These are phyloP conservation scores for Hemaris fuciformis DNA, from an alignment of 2,888 invertebrate species.

Conservation along the genomic window DNA sequence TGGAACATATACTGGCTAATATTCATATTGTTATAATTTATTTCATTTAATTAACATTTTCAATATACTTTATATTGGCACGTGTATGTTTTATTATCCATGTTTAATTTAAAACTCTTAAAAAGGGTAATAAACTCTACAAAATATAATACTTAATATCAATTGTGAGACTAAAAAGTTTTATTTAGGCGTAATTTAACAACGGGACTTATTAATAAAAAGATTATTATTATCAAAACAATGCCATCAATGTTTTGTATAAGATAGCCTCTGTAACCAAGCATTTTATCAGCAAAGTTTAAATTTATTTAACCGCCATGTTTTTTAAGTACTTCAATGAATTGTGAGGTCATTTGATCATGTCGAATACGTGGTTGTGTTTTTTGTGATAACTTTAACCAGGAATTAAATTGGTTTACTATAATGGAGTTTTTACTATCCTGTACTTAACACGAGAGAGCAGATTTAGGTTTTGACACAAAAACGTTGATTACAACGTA, in stretches of 20 bases:
- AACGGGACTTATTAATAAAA: constrained; percentile 27
- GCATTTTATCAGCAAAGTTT: constrained; percentile 47
- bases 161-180: neutral
- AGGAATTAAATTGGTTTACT: neutral
- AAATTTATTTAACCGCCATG: constrained; percentile 43
- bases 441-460: too few species aligned
- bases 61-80: too few species aligned
- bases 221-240: constrained; percentile 36
- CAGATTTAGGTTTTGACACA: too few species aligned
- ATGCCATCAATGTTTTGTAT: constrained; percentile 54
- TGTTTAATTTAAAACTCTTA: too few species aligned
- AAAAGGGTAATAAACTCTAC: neutral
- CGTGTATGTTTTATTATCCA: too few species aligned
- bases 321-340: constrained; percentile 36
- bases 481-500: too few species aligned
- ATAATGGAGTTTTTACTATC: too few species aligned
- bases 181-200: neutral
- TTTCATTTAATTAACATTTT: too few species aligned
- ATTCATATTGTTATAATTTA: too few species aligned
- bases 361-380: constrained; percentile 20
- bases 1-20: too few species aligned
- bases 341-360: constrained; percentile 33
- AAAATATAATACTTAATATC: neutral
- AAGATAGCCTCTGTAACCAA: constrained; percentile 57
- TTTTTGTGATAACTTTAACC: neutral